A percentile compares a stretch with the other conserved stretches of the same genome.
These are phyloP conservation scores for Vultur gryphus DNA, from an alignment of 2,797 vertebrate species.

Conservation along the genomic window DNA sequence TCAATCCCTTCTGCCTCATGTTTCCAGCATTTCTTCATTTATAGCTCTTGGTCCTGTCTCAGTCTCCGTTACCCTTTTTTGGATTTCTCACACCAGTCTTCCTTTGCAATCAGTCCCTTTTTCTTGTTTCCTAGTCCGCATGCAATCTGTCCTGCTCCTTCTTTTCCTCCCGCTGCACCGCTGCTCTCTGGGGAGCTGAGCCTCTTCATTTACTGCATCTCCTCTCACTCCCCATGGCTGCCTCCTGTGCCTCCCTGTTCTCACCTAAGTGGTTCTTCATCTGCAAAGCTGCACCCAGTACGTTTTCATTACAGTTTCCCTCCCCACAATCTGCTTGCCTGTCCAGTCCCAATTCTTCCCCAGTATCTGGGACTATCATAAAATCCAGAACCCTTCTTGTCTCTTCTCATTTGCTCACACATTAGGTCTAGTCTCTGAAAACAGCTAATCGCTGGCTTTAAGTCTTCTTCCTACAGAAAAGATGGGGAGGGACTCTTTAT, in stretches of 20 bases:
- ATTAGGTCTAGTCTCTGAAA: background rate
- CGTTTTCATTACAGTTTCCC: background rate
- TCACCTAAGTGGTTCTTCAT: background rate
- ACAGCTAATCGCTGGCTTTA: background rate
- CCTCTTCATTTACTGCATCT: background rate
- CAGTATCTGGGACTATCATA: background rate
- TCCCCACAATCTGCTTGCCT: background rate
- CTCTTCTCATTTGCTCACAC: background rate
- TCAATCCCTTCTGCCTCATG: background rate
- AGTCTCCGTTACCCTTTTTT: background rate
- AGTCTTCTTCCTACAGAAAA: background rate
- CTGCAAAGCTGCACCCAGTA: background rate
- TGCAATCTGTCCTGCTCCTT: background rate
- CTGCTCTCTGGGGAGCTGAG: background rate
- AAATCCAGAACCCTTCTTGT: background rate
- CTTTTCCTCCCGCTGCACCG: background rate
- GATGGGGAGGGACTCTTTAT: background rate
- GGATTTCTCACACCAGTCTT: background rate
- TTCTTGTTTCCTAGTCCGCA: background rate
- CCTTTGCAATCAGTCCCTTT: background rate
- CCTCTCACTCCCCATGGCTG: background rate
- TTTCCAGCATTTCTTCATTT: background rate
- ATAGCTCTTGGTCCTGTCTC: background rate
- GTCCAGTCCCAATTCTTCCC: background rate
- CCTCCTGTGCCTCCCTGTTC: background rate